Conservation (phyloP, 1,140 invertebrate species). For the Drosophila orosa region DNA sequence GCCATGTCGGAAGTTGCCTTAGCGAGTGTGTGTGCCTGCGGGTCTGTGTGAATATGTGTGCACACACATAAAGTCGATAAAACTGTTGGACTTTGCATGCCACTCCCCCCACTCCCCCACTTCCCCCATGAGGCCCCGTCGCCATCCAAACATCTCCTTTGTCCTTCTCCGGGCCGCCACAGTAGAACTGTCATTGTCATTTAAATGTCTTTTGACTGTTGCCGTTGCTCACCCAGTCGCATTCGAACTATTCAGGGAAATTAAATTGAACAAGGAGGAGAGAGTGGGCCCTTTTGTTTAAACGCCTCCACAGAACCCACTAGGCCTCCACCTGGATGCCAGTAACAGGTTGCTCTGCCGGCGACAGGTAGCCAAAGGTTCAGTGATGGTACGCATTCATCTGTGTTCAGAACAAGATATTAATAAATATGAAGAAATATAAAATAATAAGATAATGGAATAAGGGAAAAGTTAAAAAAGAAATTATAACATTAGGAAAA, state of each 20-base stretch:
- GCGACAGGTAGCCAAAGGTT: not conserved
- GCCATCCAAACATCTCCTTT: slow-evolving; percentile 31
- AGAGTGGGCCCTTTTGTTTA: slow-evolving; percentile 18
- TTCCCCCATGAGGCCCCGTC: not conserved
- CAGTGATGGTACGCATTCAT: slow-evolving; percentile 1
- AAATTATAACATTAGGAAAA: not conserved
- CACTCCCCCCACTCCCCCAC: not conserved
- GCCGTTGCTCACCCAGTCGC: slow-evolving; percentile 44
- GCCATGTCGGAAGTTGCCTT: slow-evolving; percentile 29
- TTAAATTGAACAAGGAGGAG: slow-evolving; percentile 57
- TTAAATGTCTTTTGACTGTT: slow-evolving; percentile 81
- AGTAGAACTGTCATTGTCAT: slow-evolving; percentile 77
- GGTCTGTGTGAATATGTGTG: slow-evolving; percentile 12
- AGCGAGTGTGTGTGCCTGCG: slow-evolving; percentile 21
- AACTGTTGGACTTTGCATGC: slow-evolving; percentile 71
- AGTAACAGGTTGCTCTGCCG: slow-evolving; percentile 26
- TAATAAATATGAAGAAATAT: not conserved
- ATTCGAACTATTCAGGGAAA: slow-evolving; percentile 42
- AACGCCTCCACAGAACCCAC: slow-evolving; percentile 3
- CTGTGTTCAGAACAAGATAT: not conserved
- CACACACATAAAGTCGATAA: slow-evolving; percentile 59
- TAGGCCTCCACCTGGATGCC: slow-evolving; percentile 13
- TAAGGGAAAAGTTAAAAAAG: not conserved
- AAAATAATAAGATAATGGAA: not conserved
- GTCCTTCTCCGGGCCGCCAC: slow-evolving; percentile 54